phyloP scores from a whole-genome alignment of 1,140 invertebrate species.

The Ips typographus region DNA sequence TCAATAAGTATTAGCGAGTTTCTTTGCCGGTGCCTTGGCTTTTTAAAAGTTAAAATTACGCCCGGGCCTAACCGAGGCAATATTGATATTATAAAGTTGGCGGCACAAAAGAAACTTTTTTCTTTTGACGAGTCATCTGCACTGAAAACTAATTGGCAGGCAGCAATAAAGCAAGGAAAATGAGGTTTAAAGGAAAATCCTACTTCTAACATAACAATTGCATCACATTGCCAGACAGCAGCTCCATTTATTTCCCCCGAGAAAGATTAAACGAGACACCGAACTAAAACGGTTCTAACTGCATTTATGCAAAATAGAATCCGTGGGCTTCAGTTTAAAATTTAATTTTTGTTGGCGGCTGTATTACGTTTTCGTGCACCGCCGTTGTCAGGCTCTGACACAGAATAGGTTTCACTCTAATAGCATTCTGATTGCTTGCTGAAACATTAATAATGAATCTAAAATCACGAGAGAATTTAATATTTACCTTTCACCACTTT shows the following conservation, averaged over 20 bases:
- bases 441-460: too few relatives aligned
- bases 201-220: neutral
- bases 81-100: slow-evolving; percentile 1
- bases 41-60: slow-evolving; percentile 12
- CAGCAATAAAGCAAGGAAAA: too few relatives aligned
- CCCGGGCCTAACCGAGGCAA: neutral
- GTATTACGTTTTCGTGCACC: neutral
- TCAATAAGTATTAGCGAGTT: slow-evolving; percentile 7
- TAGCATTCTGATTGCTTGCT: neutral
- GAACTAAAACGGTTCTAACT: neutral
- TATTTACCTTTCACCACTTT: too few relatives aligned
- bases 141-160: neutral
- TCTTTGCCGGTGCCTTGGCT: neutral
- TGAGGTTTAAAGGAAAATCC: neutral
- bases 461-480: too few relatives aligned
- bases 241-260: neutral
- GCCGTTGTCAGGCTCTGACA: neutral
- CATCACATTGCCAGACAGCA: neutral
- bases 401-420: slow-evolving; percentile 1
- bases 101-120: neutral
- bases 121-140: too few relatives aligned
- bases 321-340: neutral
- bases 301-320: neutral
- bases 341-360: neutral
- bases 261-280: slow-evolving; percentile 3